A percentile compares a stretch with the other conserved stretches of the same genome.
Conservation (phyloP, 2,888 invertebrate species). For the Rhingia campestris region DNA sequence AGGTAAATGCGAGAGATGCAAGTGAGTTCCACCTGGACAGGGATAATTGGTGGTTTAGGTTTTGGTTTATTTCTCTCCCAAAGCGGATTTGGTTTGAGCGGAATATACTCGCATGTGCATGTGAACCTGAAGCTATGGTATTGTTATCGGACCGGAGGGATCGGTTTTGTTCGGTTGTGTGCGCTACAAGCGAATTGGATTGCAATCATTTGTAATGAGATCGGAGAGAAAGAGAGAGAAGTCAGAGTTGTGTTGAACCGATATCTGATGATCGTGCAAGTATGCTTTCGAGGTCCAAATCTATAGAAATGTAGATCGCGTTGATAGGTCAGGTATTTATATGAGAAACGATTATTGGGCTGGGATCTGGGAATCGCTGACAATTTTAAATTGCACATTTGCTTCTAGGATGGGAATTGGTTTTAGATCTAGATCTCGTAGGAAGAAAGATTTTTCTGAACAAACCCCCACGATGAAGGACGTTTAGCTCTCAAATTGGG, state of each 20-base stretch:
- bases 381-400: too few species aligned
- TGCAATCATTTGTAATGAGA: slow-evolving; percentile 36
- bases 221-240: neutral
- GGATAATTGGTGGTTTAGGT: slow-evolving; percentile 58
- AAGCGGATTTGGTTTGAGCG: slow-evolving; percentile 47
- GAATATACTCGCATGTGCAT: too few species aligned
- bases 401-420: too few species aligned
- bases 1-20: slow-evolving; percentile 17
- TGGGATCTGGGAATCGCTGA: too few species aligned
- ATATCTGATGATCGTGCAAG: slow-evolving; percentile 24
- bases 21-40: slow-evolving; percentile 56
- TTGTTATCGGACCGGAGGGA: slow-evolving; percentile 25
- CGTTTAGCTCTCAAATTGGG: too few species aligned
- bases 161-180: slow-evolving; percentile 40
- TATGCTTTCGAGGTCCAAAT: neutral
- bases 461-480: too few species aligned
- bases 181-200: slow-evolving; percentile 32
- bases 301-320: slow-evolving; percentile 3
- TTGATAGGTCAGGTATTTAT: too few species aligned
- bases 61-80: slow-evolving; percentile 14
- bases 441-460: too few species aligned
- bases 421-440: too few species aligned
- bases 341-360: too few species aligned
- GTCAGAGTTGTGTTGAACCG: slow-evolving; percentile 5
- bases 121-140: slow-evolving; percentile 24